A percentile compares a stretch with the other conserved stretches of the same genome.
Conservation (phyloP, 2,888 invertebrate species). For the Drosophila aldrichi region DNA sequence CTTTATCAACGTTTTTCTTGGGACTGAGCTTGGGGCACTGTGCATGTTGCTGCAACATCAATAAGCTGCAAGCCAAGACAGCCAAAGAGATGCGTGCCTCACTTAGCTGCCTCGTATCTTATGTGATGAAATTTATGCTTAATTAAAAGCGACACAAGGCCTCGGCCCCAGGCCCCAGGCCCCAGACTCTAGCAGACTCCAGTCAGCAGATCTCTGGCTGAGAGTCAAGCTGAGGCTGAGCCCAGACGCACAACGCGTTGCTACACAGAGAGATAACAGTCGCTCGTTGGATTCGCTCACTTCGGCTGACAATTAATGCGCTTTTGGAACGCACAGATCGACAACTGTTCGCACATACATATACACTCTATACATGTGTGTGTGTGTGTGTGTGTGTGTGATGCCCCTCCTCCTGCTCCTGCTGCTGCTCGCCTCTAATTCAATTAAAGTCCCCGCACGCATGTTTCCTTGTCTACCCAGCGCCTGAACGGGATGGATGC, state of each 20-base stretch:
- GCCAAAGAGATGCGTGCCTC: constrained; percentile 67
- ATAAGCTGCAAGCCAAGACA: constrained; percentile 54
- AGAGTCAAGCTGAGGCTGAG: neutral
- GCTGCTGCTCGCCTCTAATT: constrained; percentile 58
- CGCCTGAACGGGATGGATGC: constrained; percentile 41
- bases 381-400: too few species aligned
- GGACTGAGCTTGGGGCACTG: constrained; percentile 8
- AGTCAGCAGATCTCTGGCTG: neutral
- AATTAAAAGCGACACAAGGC: constrained; percentile 83
- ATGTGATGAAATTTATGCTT: constrained; percentile 84
- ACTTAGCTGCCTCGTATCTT: constrained; percentile 74
- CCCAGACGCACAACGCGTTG: constrained; percentile 54
- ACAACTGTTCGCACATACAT: constrained; percentile 28
- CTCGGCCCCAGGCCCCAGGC: constrained; percentile 9
- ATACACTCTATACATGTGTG: too few species aligned
- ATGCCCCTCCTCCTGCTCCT: neutral
- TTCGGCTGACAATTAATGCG: constrained; percentile 77
- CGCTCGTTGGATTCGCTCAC: constrained; percentile 45
- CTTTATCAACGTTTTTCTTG: constrained; percentile 28
- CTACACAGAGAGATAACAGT: constrained; percentile 57
- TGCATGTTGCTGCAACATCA: constrained; percentile 78
- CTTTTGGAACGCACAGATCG: constrained; percentile 80
- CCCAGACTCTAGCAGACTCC: neutral
- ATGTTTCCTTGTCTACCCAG: constrained; percentile 47
- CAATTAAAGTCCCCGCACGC: constrained; percentile 70